Base-by-base conservation (phyloP, 2,888 invertebrate species). In the Philopedon plagiatum region DNA sequence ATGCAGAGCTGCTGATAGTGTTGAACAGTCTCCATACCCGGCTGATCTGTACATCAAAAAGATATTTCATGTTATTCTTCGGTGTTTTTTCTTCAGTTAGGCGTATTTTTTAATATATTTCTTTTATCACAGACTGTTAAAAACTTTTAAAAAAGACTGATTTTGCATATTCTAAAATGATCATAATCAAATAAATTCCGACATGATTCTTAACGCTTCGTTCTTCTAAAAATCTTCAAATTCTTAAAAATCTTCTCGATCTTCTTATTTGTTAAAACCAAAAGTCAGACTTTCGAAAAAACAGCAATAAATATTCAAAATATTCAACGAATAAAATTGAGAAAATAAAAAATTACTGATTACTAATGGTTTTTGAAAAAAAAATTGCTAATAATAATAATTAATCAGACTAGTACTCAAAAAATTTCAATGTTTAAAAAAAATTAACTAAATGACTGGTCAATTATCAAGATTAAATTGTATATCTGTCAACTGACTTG, bases 401-500 rank as follows among this genome's bases (percentile, higher is more conserved):
- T 44, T n/a, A 39, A 18, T 11, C n/a, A 51, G 69, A 62, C 60
- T 74, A 57, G 64, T 74, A 37, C 65, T 39, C 37, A 41, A 51
- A 8, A 11, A 65, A 72, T 44, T 54, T 69, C 54, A 29, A 67
- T 32, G 29, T 66, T 64, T 49, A 11, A 9, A 21, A 21, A 21
- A 46, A 39, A 44, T 15, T 60, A 32, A 32, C 26, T 57, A 67
- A 60, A 75, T 26, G 37, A 54, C 23, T 34, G 34, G 41, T 76
- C 75, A 78, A 66, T 76, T 73, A 79, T 83, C 81, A 77, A 84
- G 76, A 79, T 83, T 81, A 77, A 84, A 82, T 75, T 83, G 82
- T 78, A 84, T 81, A 82, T 84, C 83, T 77, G 81, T 83, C 76
- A 85, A 85, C 85, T 86, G 85, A 85, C 85, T 86, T 85, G 86